A percentile compares a stretch with the other conserved stretches of the same genome.
phyloP scores from a whole-genome alignment of 1,140 invertebrate species.

The Camponotus floridanus region DNA sequence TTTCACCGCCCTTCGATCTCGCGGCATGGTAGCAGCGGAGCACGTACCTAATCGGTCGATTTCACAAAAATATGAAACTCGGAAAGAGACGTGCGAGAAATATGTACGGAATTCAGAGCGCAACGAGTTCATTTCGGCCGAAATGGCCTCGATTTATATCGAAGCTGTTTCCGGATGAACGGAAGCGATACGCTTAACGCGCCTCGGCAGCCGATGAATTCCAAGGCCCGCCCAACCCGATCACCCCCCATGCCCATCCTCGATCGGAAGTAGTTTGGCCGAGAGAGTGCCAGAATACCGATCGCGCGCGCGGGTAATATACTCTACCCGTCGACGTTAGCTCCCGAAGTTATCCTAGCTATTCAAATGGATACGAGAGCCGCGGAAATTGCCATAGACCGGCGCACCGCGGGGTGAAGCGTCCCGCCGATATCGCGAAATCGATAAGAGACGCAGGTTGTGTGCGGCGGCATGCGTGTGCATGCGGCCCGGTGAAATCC shows the following conservation, averaged over 20 bases:
- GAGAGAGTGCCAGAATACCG: constrained; percentile 62
- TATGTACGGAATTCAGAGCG: constrained; percentile 52
- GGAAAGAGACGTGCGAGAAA: constrained; percentile 46
- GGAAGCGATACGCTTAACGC: constrained; percentile 65
- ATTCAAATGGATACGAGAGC: constrained; percentile 64
- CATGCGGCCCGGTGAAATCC: constrained; percentile 66
- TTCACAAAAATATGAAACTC: constrained; percentile 57
- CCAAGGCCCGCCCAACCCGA: constrained; percentile 25
- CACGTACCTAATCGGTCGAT: constrained; percentile 42
- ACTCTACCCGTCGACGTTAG: constrained; percentile 61
- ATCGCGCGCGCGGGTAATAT: constrained; percentile 47
- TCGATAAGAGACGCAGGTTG: constrained; percentile 64
- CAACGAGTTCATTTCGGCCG: constrained; percentile 59
- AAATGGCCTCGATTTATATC: constrained; percentile 64
- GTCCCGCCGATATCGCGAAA: constrained; percentile 60
- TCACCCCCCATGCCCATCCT: not conserved
- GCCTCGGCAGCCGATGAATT: constrained; percentile 63
- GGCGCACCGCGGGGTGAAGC: constrained; percentile 1
- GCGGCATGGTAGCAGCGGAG: not conserved
- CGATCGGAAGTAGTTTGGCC: constrained; percentile 54
- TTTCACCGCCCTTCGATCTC: not conserved
- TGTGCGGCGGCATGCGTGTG: constrained; percentile 60
- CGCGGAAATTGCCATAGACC: constrained; percentile 65
- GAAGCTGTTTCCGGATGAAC: constrained; percentile 62
- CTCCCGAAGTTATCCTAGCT: constrained; percentile 64